These are phyloP conservation scores for Chrysopilus asiliformis DNA, from an alignment of 2,888 invertebrate species.

Conservation along the genomic window DNA sequence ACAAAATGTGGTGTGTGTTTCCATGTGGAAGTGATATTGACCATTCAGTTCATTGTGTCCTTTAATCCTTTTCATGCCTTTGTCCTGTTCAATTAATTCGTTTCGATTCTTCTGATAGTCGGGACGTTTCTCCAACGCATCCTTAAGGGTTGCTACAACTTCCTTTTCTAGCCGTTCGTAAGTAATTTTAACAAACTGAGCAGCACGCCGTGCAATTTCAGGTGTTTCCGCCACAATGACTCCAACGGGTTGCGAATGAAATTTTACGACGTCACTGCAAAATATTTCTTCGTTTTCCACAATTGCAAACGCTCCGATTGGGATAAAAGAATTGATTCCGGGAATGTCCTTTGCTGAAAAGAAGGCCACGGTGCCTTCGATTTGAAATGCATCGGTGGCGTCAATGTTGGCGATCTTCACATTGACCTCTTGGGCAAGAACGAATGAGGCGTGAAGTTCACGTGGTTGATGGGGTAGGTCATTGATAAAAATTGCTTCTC, in stretches of 20 bases:
- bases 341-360: conserved; percentile 32
- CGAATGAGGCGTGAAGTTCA: conserved; percentile 52
- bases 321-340: conserved; percentile 44
- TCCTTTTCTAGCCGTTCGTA: conserved; percentile 30
- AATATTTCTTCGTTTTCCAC: conserved; percentile 23
- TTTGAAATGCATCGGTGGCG: conserved; percentile 37
- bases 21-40: conserved; percentile 68
- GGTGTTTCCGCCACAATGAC: conserved; percentile 53
- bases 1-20: conserved; percentile 52
- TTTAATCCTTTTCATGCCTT: neutral
- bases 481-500: conserved; percentile 64
- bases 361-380: conserved; percentile 9
- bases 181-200: conserved; percentile 39
- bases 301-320: conserved; percentile 15
- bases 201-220: conserved; percentile 44
- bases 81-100: neutral
- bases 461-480: conserved; percentile 52
- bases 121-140: conserved; percentile 36
- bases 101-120: neutral
- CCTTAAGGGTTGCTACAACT: conserved; percentile 30
- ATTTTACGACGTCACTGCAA: conserved; percentile 11
- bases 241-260: conserved; percentile 37
- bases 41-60: conserved; percentile 45
- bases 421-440: conserved; percentile 42
- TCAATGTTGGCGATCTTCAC: conserved; percentile 48